Evolutionary conservation across 2,888 invertebrate species (phyloP), one percentile per base, ranked within the genome.

Genomic region (Priocnemis perturbator): DNA sequence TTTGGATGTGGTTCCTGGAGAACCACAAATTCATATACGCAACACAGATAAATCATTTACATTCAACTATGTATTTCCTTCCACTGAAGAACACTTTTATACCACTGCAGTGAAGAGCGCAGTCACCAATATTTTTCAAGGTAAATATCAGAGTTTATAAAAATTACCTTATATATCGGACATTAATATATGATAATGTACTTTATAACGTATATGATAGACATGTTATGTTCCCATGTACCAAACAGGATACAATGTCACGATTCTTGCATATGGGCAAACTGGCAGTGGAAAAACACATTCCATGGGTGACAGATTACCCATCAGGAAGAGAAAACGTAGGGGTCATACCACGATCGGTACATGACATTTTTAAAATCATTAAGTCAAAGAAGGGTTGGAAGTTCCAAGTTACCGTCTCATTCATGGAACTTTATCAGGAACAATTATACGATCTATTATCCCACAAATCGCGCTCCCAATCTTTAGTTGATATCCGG

Each of bases 231-330:
- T 7, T 59, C n/a, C 5, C 1, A 47, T 60, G 17, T 19, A 14
- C 26, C 5, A 4, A 19, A 57, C 37, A 95, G 95, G 97, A 0
- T 98, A 96, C 85, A 98, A 98, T 91, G 95, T 97, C 0, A 98
- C 98, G 2, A 96, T 98, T 65, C 88, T 98, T 62, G 98, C 98
- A 0, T 98, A 98, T 89, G 98, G 98, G 0, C 98, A 98, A 89
- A 98, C 98, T 0, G 98, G 97, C 0, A 97, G 97, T 50, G 97
- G 98, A 0, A 98, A 98, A 89, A 98, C 98, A 0, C 94, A 94
- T 87, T 95, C 97, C 0, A 98, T 98, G 98, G 98, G 97, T n/a
- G 0, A 96, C 96, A 0, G 92, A 93, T 59, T 94, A 94, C 76
- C 90, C 91, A 21, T 93, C 93, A 0, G 91, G 91, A 50, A 90